These are phyloP conservation scores for Trematomus loennbergii DNA, from an alignment of 2,113 vertebrate genomes.

Conservation along the genomic window DNA sequence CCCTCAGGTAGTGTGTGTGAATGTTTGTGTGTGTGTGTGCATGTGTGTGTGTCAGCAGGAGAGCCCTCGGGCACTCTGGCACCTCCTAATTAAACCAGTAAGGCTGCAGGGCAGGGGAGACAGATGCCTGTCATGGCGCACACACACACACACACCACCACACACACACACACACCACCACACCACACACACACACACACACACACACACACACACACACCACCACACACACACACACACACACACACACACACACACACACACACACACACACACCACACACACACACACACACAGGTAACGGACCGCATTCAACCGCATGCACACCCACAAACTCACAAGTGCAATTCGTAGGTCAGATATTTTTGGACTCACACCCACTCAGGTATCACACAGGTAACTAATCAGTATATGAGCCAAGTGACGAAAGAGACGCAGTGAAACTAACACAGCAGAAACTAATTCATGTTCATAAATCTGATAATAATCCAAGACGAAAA, in stretches of 20 bases:
- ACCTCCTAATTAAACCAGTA: slow-evolving; percentile 89
- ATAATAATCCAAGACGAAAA: not conserved
- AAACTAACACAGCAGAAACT: slow-evolving; percentile 6
- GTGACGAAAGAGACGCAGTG: slow-evolving; percentile 20
- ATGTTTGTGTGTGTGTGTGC: slow-evolving; percentile 44
- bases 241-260: slow-evolving; percentile 27
- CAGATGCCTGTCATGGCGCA: slow-evolving; percentile 86
- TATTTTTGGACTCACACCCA: slow-evolving; percentile 70
- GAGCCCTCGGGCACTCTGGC: slow-evolving; percentile 86
- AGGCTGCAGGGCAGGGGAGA: slow-evolving; percentile 89
- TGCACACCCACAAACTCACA: slow-evolving; percentile 54
- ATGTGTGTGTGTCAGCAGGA: slow-evolving; percentile 70
- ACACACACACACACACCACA: too few relatives aligned
- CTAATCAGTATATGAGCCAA: slow-evolving; percentile 40
- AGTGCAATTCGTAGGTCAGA: slow-evolving; percentile 66
- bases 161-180: slow-evolving; percentile 27
- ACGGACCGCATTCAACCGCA: slow-evolving; percentile 46
- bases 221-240: slow-evolving; percentile 47
- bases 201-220: slow-evolving; percentile 15
- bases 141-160: slow-evolving; percentile 63
- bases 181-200: not conserved
- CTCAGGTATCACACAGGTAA: slow-evolving; percentile 74
- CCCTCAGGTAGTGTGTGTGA: slow-evolving; percentile 76
- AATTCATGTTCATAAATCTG: slow-evolving; percentile 11
- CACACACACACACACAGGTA: slow-evolving; percentile 14